Evolutionary conservation across 2,113 vertebrate species (phyloP), one percentile per base, ranked within the genome.

Genomic region (Sigmodon hispidus): DNA sequence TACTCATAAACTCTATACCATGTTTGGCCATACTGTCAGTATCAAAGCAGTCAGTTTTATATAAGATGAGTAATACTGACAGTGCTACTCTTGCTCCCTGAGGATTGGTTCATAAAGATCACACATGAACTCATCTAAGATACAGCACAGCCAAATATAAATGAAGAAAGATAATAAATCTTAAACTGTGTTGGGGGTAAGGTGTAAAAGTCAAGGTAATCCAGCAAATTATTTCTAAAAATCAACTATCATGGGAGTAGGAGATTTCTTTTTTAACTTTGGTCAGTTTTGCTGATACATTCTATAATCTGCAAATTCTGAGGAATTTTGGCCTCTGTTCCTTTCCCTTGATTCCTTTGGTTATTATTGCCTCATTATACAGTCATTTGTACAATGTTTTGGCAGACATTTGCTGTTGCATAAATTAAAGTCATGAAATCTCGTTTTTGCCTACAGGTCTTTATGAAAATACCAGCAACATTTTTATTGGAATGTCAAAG

Each of bases 401-500:
- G 97, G 97, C 97, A 98, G 98, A 98, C 98, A 97, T 97, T 98
- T 98, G 85, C 96, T 96, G 80, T 89, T 98, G 97, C 98, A 98
- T 98, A 98, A 98, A 98, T 98, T 98, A 98, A 98, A 98, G 95
- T 97, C 97, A 97, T 96, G 76, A 97, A 98, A 97, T 97, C 83
- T 97, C 84, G 24, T 98, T 98, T 98, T 98, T 98, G 98, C 98
- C 97, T 98, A 98, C 97, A 98, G 97, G 97, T 98, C 95, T 98
- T 98, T 97, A 98, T 97, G 97, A 98, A 98, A 98, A 98, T 97
- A 98, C 90, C 96, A 98, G 97, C 90, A 98, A 98, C 97, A 96
- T 98, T 98, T 98, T 98, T 97, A 98, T 98, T 98, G 98, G 98
- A 98, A 98, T 98, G 98, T 98, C 98, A 98, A 98, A 97, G 95